phyloP scores from a whole-genome alignment of 1,140 invertebrate species.

The Cyphomyrmex costatus region DNA sequence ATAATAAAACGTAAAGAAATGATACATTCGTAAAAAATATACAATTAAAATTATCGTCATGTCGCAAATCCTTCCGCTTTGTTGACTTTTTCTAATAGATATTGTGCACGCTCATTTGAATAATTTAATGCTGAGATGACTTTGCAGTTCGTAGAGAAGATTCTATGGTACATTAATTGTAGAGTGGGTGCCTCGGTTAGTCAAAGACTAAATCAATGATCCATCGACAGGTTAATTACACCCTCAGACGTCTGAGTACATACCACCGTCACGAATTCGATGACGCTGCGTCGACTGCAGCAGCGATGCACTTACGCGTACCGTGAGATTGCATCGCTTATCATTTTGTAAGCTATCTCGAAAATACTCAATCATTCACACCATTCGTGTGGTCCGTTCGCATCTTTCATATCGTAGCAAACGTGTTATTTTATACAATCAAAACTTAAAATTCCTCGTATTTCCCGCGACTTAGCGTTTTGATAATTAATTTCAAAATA shows the following conservation, averaged over 20 bases:
- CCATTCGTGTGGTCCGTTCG: background rate
- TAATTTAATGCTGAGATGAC: slow-evolving; percentile 43
- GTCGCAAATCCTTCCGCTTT: background rate
- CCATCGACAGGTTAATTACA: slow-evolving; percentile 48
- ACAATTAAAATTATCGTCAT: background rate
- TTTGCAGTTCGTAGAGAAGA: slow-evolving; percentile 17
- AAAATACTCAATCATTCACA: slow-evolving; percentile 27
- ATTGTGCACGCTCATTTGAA: background rate
- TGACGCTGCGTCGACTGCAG: background rate
- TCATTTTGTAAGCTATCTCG: background rate
- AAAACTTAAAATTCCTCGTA: background rate
- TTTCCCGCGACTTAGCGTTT: background rate
- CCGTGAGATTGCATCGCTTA: slow-evolving; percentile 20
- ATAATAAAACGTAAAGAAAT: background rate
- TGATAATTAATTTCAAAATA: background rate
- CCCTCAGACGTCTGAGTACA: background rate
- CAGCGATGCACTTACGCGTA: slow-evolving; percentile 36
- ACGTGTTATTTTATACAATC: background rate
- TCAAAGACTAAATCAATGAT: slow-evolving; percentile 36
- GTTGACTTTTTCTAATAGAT: background rate
- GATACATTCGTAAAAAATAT: background rate
- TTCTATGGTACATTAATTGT: slow-evolving; percentile 20
- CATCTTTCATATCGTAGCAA: background rate
- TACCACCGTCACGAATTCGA: slow-evolving; percentile 24
- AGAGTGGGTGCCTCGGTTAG: slow-evolving; percentile 18